These are phyloP conservation scores for Riptortus pedestris DNA, from an alignment of 1,140 invertebrate genomes.

Conservation along the genomic window DNA sequence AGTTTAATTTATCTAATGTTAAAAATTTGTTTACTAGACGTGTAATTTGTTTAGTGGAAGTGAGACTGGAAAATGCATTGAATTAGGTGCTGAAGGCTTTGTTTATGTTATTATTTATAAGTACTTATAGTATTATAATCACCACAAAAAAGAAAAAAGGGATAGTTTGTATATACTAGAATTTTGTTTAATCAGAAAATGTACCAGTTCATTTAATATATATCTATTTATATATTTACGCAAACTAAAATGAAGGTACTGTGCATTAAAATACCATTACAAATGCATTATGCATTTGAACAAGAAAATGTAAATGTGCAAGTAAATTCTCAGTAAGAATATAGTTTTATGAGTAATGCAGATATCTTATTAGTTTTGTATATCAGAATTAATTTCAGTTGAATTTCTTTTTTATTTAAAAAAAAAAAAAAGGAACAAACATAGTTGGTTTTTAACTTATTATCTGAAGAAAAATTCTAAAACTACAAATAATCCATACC, in stretches of 20 bases:
- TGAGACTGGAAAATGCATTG: conserved; percentile 13
- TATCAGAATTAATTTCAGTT: too few species aligned
- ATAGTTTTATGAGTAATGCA: background rate
- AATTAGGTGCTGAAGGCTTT: conserved; percentile 16
- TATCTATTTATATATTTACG: background rate
- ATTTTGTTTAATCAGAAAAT: background rate
- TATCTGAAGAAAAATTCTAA: conserved; percentile 1
- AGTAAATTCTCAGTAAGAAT: background rate
- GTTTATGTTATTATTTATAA: conserved; percentile 19
- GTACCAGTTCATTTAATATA: background rate
- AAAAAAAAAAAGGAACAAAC: too few species aligned
- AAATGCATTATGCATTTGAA: too few species aligned
- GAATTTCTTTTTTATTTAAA: background rate
- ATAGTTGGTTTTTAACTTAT: background rate
- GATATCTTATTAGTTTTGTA: background rate
- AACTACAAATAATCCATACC: background rate
- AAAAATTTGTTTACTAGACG: background rate
- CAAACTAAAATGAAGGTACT: too few species aligned
- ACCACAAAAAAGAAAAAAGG: background rate
- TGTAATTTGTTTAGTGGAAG: conserved; percentile 2
- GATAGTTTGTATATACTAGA: conserved; percentile 21
- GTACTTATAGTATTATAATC: conserved; percentile 17
- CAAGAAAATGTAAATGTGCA: too few species aligned
- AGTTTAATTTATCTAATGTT: background rate
- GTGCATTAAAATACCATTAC: too few species aligned